Conservation (phyloP, 2,797 vertebrate genomes). For the Chiroxiphia lanceolata region DNA sequence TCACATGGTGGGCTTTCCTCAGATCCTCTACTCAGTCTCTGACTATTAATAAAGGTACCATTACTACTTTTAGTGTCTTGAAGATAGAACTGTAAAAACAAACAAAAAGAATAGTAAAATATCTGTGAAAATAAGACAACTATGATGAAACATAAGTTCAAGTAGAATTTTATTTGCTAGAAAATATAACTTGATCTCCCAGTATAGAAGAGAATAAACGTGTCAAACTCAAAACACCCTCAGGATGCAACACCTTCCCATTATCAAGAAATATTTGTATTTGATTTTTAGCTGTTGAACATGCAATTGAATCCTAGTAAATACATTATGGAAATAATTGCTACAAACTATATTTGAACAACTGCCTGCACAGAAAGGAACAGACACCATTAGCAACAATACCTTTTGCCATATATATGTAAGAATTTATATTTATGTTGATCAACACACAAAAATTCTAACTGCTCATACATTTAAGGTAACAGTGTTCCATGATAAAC, state of each 20-base stretch:
- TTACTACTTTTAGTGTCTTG: constrained; percentile 99
- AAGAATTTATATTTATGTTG: background rate
- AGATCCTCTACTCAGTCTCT: constrained; percentile 96
- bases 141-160: background rate
- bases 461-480: background rate
- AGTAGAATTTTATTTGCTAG: background rate
- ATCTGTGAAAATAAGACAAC: background rate
- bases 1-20: constrained; percentile 99
- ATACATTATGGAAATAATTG: background rate
- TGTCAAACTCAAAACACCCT: background rate
- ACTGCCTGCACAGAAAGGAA: background rate
- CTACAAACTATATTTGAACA: background rate
- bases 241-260: background rate
- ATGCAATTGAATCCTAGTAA: background rate
- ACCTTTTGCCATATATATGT: background rate
- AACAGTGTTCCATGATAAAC: background rate
- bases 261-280: background rate
- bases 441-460: background rate
- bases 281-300: background rate
- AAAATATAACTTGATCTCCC: background rate
- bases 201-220: background rate
- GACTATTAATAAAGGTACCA: constrained; percentile 99
- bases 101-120: background rate
- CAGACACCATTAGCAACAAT: background rate
- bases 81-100: constrained; percentile 90